Conservation (phyloP, 1,140 invertebrate genomes). For the Anagrus nilaparvatae region DNA sequence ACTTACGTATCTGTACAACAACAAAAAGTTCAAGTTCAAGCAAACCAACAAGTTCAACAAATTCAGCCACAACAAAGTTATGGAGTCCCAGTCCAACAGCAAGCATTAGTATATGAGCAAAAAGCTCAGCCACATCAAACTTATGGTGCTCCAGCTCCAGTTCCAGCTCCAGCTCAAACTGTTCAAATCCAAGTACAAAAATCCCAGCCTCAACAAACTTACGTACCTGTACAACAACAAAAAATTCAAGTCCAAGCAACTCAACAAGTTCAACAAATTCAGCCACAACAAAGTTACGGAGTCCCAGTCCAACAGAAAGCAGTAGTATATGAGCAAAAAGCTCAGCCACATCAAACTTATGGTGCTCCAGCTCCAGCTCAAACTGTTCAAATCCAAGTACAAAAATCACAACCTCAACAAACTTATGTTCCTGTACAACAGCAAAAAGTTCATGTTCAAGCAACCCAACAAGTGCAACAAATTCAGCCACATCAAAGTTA, state of each 20-base stretch:
- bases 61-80: not conserved
- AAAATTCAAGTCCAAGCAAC: too few species aligned
- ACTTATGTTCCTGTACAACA: too few species aligned
- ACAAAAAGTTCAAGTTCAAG: too few species aligned
- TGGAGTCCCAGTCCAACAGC: slow-evolving; percentile 2
- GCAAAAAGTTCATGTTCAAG: too few species aligned
- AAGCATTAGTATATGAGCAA: not conserved
- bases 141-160: not conserved
- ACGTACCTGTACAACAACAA: too few species aligned
- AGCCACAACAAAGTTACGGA: not conserved
- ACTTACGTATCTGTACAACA: too few species aligned
- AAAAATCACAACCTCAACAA: not conserved
- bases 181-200: not conserved
- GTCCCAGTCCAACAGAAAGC: slow-evolving; percentile 2
- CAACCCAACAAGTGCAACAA: slow-evolving; percentile 1
- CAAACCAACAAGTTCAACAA: not conserved
- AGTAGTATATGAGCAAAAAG: not conserved
- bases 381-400: not conserved
- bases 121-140: not conserved
- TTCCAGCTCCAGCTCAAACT: not conserved
- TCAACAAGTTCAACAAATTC: not conserved
- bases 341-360: not conserved
- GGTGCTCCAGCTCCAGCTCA: not conserved
- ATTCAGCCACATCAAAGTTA: not conserved
- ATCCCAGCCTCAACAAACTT: not conserved